Base-by-base conservation (phyloP, 2,888 invertebrate genomes). In the Deroplatys truncata region DNA sequence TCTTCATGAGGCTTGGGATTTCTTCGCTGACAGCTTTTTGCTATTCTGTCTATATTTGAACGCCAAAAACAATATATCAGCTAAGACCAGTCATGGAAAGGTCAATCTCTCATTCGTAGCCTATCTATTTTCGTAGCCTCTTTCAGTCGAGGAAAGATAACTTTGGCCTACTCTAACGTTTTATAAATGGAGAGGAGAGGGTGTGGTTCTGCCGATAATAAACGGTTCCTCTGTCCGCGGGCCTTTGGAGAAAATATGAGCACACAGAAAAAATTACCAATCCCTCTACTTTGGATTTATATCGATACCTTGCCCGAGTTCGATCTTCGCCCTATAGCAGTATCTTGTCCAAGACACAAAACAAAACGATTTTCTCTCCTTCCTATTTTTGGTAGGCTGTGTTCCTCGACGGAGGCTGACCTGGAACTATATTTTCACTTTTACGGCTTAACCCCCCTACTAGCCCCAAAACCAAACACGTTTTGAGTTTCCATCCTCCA, bases 351-450 rank as follows among this genome's bases (percentile, higher is more conserved):
- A 72, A 72, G 20, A 72, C 56, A 72, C n/a, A 83, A 43, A 87
- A 87, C 87, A 87, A 87, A 87, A 86, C 29, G 82, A 35, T 82
- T 86, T 31, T 28, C 86, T 49, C n/a, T 16, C 10, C 43, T 25
- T 20, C 16, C 20, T 25, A 25, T 25, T 72, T 72, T 72, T 25
- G 20, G 56, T 20, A 9, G 56, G 56, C 56, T 72, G 20, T 72
- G 56, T 72, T 72, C 20, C 20, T 82, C 20, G 10, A 8, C 31
- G 25, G 82, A 82, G 31, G 86, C 86, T 87, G 87, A 87, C 87
- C 87, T 87, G 86, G 29, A 87, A 87, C 82, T 72, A 82, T 87
- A 87, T 87, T 82, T 87, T 82, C 86, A 87, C 86, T 87, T 87
- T 82, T 87, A 87, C 82, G 29, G 83, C 87, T 83, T 28, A 28